Conservation (phyloP, 2,797 vertebrate genomes). For the Micropoecilia bifurca region DNA sequence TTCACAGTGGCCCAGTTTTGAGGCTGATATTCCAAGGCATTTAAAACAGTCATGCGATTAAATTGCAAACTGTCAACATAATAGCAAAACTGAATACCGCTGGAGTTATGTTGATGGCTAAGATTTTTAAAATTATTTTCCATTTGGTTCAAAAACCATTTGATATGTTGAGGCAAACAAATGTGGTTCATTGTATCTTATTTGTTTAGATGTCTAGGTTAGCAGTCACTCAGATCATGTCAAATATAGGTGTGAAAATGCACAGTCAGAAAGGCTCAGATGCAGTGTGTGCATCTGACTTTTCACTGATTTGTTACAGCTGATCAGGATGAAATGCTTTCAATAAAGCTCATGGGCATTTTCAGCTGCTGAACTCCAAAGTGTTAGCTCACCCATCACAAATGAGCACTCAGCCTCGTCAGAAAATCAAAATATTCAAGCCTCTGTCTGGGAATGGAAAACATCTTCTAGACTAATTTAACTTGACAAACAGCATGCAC, state of each 20-base stretch:
- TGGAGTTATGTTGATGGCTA: not conserved
- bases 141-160: not conserved
- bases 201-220: not conserved
- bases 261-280: not conserved
- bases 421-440: not conserved
- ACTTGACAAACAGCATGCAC: constrained; percentile 7
- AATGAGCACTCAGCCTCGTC: not conserved
- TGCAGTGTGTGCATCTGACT: not conserved
- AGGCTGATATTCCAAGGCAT: too few species aligned
- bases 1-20: not conserved
- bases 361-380: not conserved
- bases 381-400: not conserved
- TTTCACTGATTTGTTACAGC: not conserved
- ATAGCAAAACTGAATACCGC: not conserved
- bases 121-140: not conserved
- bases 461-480: constrained; percentile 8
- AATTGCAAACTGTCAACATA: not conserved
- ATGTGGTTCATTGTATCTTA: not conserved
- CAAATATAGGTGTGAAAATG: not conserved
- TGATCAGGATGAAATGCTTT: not conserved
- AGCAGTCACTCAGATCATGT: not conserved
- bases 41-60: not conserved
- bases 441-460: constrained; percentile 1
- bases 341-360: not conserved
- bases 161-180: not conserved